phyloP scores from a whole-genome alignment of 2,797 vertebrate species.

The Xiphorhynchus erythropygius region DNA sequence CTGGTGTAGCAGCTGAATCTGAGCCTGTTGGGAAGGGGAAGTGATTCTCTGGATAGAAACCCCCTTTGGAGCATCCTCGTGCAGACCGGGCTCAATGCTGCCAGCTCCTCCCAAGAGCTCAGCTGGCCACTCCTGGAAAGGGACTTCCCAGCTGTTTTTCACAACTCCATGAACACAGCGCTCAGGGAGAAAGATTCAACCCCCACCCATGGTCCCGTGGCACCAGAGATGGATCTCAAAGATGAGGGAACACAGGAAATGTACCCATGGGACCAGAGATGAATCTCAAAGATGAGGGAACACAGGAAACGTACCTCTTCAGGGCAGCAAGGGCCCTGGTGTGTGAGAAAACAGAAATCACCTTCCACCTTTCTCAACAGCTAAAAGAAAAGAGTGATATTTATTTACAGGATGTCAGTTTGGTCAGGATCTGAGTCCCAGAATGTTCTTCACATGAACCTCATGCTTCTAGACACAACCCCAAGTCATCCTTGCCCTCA shows the following conservation, averaged over 20 bases:
- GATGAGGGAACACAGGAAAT: background rate
- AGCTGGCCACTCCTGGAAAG: background rate
- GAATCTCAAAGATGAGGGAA: background rate
- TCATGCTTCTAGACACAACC: background rate
- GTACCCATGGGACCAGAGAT: background rate
- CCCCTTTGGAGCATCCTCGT: background rate
- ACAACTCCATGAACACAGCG: background rate
- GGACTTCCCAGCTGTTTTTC: background rate
- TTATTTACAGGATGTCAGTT: background rate
- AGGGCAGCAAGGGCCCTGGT: background rate
- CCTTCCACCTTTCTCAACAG: background rate
- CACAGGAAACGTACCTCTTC: background rate
- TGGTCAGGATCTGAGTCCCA: background rate
- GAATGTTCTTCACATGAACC: background rate
- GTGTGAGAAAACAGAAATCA: background rate
- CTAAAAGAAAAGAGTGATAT: background rate
- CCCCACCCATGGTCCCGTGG: accelerated
- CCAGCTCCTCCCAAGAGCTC: background rate
- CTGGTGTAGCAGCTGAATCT: background rate
- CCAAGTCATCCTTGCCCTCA: background rate
- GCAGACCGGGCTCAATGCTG: background rate
- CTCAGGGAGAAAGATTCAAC: background rate
- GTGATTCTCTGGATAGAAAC: background rate
- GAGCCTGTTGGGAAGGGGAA: background rate
- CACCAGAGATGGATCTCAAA: background rate